A percentile compares a stretch with the other conserved stretches of the same genome.
Conservation (phyloP, 2,888 invertebrate species). For the Ceriagrion tenellum region DNA sequence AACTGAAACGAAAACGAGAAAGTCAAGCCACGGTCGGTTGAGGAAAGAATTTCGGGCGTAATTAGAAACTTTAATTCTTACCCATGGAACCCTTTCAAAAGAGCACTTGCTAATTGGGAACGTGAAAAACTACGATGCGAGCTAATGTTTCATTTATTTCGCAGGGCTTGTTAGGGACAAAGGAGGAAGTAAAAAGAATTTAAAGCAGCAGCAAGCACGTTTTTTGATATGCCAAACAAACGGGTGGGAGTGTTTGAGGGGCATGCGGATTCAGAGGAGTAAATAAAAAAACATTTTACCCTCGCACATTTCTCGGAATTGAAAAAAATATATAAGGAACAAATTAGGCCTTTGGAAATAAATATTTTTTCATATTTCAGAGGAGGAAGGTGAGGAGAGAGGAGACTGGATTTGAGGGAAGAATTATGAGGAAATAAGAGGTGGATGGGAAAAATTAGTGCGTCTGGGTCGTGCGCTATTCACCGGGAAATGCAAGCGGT, state of each 20-base stretch:
- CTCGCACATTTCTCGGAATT: conserved; percentile 16
- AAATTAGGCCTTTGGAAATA: conserved; percentile 38
- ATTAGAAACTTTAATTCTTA: not conserved
- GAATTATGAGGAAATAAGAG: not conserved
- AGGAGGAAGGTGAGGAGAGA: not conserved
- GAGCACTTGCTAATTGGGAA: conserved; percentile 16
- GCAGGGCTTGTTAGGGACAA: not conserved
- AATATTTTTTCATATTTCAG: not conserved
- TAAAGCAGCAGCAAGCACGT: not conserved
- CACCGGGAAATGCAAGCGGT: not conserved
- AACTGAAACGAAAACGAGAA: too few relatives aligned
- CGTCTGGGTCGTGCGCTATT: not conserved
- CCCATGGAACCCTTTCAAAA: not conserved
- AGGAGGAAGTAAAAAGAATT: not conserved
- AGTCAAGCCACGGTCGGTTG: too few relatives aligned
- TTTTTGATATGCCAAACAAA: not conserved
- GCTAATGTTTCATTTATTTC: not conserved
- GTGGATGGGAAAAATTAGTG: not conserved
- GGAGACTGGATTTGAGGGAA: not conserved
- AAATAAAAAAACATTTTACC: not conserved
- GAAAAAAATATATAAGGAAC: not conserved
- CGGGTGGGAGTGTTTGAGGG: not conserved
- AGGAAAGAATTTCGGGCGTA: not conserved
- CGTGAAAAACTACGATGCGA: not conserved
- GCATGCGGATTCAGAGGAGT: not conserved